Conservation (phyloP, 2,113 vertebrate species). For the Macroglossus sobrinus region DNA sequence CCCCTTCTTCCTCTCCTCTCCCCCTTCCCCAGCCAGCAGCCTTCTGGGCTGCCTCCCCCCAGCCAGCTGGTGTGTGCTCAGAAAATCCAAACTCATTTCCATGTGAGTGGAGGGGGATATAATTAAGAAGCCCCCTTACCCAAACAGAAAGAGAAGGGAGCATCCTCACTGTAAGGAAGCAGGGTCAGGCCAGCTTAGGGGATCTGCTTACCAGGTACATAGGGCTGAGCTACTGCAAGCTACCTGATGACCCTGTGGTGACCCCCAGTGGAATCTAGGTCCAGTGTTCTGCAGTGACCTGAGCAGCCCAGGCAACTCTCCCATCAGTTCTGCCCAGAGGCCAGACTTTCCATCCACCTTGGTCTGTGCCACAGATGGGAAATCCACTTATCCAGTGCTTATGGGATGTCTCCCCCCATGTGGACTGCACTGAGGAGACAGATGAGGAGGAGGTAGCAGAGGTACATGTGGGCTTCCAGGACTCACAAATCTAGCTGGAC, state of each 20-base stretch:
- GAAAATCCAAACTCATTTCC: slow-evolving; percentile 77
- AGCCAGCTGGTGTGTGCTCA: slow-evolving; percentile 76
- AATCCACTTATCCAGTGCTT: background rate
- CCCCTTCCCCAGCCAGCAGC: slow-evolving; percentile 70
- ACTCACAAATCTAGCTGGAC: background rate
- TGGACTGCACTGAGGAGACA: background rate
- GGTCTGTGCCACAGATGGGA: background rate
- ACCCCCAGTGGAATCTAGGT: background rate
- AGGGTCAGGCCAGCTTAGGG: background rate
- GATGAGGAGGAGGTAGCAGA: background rate
- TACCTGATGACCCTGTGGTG: background rate
- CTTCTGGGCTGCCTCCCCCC: slow-evolving; percentile 75
- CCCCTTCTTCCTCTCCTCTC: slow-evolving; percentile 56
- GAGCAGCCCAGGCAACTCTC: background rate
- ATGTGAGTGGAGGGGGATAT: slow-evolving; percentile 71
- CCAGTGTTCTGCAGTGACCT: background rate
- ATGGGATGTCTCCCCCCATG: background rate
- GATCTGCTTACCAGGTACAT: background rate
- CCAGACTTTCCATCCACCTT: background rate
- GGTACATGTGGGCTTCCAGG: background rate
- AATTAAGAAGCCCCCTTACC: slow-evolving; percentile 70
- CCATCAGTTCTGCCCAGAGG: background rate
- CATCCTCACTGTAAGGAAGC: background rate
- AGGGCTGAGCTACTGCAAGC: background rate
- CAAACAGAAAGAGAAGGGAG: slow-evolving; percentile 20